Conservation (phyloP, 2,113 vertebrate species). For the Myotis davidii region DNA sequence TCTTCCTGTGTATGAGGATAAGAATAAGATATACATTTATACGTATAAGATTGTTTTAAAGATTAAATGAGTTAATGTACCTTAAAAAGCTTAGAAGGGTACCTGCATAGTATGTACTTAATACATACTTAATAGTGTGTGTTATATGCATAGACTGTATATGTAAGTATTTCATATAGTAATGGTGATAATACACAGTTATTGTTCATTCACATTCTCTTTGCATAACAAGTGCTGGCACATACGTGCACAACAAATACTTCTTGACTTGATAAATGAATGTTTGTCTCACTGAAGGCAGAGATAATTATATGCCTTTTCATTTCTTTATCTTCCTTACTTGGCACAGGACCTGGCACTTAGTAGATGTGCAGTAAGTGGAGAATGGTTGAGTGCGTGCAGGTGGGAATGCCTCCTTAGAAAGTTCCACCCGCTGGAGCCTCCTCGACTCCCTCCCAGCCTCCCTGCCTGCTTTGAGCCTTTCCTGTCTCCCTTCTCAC, state of each 20-base stretch:
- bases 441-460: neutral
- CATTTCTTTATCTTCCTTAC: neutral
- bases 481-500: accelerated
- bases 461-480: neutral
- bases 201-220: neutral
- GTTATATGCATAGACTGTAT: neutral
- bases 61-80: neutral
- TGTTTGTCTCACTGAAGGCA: neutral
- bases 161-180: neutral
- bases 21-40: conserved; percentile 15
- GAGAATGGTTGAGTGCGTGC: accelerated
- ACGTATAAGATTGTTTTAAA: neutral
- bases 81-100: neutral
- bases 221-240: neutral
- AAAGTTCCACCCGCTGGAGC: accelerated
- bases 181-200: neutral
- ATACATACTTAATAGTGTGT: neutral
- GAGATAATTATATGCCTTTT: neutral
- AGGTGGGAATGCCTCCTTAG: neutral
- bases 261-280: neutral
- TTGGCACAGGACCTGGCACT: neutral
- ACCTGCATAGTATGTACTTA: neutral
- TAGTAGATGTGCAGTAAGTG: neutral
- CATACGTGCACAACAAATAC: neutral
- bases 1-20: neutral